Evolutionary conservation across 2,888 invertebrate genomes (phyloP).

Genomic region (Meteorus cinctellus): DNA sequence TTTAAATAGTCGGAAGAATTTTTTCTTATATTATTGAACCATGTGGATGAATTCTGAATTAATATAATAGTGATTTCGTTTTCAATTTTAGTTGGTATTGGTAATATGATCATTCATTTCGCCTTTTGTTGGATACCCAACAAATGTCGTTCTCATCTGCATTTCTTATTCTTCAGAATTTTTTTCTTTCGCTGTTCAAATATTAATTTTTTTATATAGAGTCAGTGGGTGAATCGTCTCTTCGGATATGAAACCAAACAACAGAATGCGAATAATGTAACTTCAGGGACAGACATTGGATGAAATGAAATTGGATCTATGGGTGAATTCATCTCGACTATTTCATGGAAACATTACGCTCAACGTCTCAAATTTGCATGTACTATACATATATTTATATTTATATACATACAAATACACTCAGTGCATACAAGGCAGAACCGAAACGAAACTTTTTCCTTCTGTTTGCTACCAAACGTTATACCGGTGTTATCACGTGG

Average conservation of each 20-base stretch:
- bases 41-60: no score
- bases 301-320: background rate
- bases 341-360: background rate
- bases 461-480: background rate
- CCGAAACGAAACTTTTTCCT: background rate
- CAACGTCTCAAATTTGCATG: background rate
- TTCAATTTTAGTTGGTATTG: no score
- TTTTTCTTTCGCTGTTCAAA: background rate
- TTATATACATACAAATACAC: background rate
- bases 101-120: no score
- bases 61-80: no score
- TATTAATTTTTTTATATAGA: no score
- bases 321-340: background rate
- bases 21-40: no score
- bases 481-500: background rate
- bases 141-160: constrained; percentile 22
- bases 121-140: no score
- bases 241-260: background rate
- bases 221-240: background rate
- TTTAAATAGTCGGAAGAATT: no score
- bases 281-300: background rate
- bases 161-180: background rate
- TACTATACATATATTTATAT: background rate
- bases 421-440: background rate
- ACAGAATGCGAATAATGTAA: background rate